Base-by-base conservation (phyloP, 2,113 vertebrate species). In the Bombycilla garrulus region DNA sequence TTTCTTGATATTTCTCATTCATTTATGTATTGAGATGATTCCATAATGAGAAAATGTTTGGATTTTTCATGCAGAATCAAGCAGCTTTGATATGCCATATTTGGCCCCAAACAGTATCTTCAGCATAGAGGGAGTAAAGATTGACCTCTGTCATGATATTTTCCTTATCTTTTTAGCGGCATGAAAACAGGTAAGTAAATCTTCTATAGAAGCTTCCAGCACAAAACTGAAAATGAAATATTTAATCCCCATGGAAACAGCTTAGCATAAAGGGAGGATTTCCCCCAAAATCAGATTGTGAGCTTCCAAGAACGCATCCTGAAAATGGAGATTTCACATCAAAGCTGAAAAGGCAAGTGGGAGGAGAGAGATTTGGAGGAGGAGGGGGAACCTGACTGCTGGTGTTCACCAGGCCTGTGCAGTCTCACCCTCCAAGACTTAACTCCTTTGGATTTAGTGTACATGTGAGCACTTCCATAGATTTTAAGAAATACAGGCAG, bases 241-340 rank as follows among this genome's bases (percentile, higher is more conserved):
- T 74, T 81, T 93, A 88, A 95, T 94, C 64, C 25, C 81, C 47
- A 58, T 95, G 71, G 90, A 95, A 95, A 90, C 64, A 86, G 38
- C 11, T 94, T 81, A 86, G 90, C 79, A 61, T 7, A 19, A 42
- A 62, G 40, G 42, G 70, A 91, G 38, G 58, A 86, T 86, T 95
- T 87, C 23, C 67, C 69, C 81, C 17, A 17, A 72, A 58, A 92
- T 91, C 90, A 94, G 81, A 72, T 78, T 82, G 50, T 56, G 88
- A 66, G 38, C 51, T 83, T 85, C 58, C 15, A 77, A 86, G 56
- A 95, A 91, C 22, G 50, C 26, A 66, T 80, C 54, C n/a, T 85
- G 29, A 65, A 95, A 89, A 79, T 1, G 3, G 4, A 53, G 42
- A 60, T 91, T 65, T 85, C 54, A 77, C 66, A 85, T 88, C 81